Base-by-base conservation (phyloP, 2,888 invertebrate species). In the Chalcosyrphus nemorum region DNA sequence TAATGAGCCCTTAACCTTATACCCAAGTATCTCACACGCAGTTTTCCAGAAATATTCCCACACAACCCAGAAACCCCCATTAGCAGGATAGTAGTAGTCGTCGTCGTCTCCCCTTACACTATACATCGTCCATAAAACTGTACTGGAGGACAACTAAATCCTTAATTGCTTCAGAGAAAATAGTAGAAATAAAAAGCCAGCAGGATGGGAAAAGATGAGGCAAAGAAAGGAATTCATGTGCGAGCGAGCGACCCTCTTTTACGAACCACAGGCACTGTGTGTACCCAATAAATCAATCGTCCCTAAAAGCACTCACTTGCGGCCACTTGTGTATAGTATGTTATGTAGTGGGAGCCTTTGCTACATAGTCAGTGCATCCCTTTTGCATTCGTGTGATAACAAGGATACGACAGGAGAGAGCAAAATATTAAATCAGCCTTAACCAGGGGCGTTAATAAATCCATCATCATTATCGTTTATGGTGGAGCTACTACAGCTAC, bases 371-470 rank as follows among this genome's bases (percentile, higher is more conserved):
- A 13, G 38, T 38, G 77, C 77, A 71, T 81, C 74, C 63, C 41
- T 71, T 71, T 82, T 81, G 63, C 77, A 72, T 77, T 68, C 72
- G 29, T 61, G 63, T 57, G 82, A 82, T 82, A 82, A 82, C 66
- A 63, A 41, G 52, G 47, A 70, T 59, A 45, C 27, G 68, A 61
- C 45, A 15, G 47, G 59, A 19, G 68, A 61, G 52, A 66, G 52
- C 66, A 78, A 78, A 82, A 82, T 84, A 80, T 84, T 84, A 80
- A 78, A 84, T 80, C 84, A 80, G 80, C 80, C 74, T 84, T 75
- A 65, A 78, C 74, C 70, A 57, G 32, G 38, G 84, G 84, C 80
- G 70, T 80, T 80, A 80, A 84, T 84, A 84, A 84, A 84, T 84
- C 80, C 75, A 84, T 84, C 84, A 84, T 84, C 84, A 84, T 84